A percentile compares a stretch with the other conserved stretches of the same genome.
phyloP scores from a whole-genome alignment of 2,888 invertebrate species.

The Papilio protenor region DNA sequence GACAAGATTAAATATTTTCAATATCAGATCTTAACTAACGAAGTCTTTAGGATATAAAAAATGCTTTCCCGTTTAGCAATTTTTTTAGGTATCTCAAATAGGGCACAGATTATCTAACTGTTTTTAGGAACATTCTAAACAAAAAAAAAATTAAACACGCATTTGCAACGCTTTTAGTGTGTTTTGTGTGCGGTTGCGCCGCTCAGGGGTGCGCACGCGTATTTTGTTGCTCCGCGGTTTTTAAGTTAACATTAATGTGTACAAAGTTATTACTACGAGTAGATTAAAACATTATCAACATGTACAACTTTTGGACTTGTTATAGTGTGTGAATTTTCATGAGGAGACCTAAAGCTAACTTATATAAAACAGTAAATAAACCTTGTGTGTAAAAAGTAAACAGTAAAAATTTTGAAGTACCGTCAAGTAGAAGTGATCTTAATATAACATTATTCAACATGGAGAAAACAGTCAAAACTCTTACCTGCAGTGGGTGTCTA shows the following conservation, averaged over 20 bases:
- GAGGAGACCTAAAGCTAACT: neutral
- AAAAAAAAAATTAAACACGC: too few species aligned
- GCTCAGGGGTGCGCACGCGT: neutral
- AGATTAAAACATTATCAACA: neutral
- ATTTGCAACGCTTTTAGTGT: too few species aligned
- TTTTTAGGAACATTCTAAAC: too few species aligned
- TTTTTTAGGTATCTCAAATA: too few species aligned
- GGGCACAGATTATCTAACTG: too few species aligned
- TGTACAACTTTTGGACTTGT: neutral
- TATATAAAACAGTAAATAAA: slow-evolving; percentile 8
- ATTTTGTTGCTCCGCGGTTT: slow-evolving; percentile 4
- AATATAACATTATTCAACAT: neutral
- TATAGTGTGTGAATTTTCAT: neutral
- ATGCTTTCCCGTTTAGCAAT: too few species aligned
- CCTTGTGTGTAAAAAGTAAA: neutral
- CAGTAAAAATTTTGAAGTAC: neutral
- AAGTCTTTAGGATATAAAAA: neutral
- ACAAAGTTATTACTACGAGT: neutral
- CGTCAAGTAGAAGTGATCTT: neutral
- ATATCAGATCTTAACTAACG: neutral
- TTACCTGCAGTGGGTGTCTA: neutral
- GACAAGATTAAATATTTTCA: neutral
- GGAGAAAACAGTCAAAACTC: neutral
- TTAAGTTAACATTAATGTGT: neutral
- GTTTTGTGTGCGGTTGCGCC: neutral